Evolutionary conservation across 2,797 vertebrate genomes (phyloP).

Genomic region (Eremophila alpestris): DNA sequence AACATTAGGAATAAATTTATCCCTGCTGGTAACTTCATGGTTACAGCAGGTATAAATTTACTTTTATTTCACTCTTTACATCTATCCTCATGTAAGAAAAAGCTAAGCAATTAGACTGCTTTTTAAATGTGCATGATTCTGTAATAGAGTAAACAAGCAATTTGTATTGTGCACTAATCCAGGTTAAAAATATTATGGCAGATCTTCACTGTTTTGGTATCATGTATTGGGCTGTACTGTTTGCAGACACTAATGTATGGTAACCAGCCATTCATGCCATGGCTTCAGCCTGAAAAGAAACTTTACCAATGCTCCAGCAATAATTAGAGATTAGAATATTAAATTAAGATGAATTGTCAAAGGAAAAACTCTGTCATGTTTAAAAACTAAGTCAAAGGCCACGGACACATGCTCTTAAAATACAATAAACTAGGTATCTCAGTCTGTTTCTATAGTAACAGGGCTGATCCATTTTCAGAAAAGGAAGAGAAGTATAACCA

Average conservation of each 20-base stretch:
- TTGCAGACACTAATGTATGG: not conserved
- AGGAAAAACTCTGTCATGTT: not conserved
- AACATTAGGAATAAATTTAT: not conserved
- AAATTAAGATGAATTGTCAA: not conserved
- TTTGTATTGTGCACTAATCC: not conserved
- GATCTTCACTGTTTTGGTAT: not conserved
- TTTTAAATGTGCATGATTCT: not conserved
- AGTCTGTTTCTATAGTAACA: constrained; percentile 37
- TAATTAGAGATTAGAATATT: not conserved
- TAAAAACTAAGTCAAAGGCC: constrained; percentile 16
- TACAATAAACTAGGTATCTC: constrained; percentile 14
- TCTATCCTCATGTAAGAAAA: not conserved
- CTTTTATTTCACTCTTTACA: not conserved
- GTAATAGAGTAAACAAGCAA: not conserved
- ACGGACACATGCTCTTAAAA: not conserved
- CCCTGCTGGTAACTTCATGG: not conserved
- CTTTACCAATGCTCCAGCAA: not conserved
- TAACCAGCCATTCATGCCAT: not conserved
- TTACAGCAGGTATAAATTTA: not conserved
- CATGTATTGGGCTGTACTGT: not conserved
- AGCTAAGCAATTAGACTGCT: not conserved
- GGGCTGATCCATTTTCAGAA: constrained; percentile 18
- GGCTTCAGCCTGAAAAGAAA: not conserved
- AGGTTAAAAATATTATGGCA: not conserved
- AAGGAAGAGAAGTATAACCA: constrained; percentile 31